Percentiles rank a stretch among this genome's conserved stretches.
Conservation (phyloP, 2,888 invertebrate genomes). For the Stomorhina lunata region DNA sequence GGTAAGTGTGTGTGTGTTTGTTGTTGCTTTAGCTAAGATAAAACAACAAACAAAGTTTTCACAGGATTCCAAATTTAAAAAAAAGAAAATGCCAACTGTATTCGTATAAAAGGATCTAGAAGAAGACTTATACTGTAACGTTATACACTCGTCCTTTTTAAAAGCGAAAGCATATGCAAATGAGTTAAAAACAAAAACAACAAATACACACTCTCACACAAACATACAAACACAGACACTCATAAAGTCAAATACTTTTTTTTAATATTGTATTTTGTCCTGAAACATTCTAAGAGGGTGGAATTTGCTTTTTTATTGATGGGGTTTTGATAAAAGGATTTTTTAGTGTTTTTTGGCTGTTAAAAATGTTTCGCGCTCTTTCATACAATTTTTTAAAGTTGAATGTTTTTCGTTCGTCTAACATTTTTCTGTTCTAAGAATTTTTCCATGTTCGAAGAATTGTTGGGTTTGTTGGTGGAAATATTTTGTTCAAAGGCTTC, state of each 20-base stretch:
- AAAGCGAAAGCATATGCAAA: slow-evolving; percentile 67
- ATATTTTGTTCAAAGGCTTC: slow-evolving; percentile 12
- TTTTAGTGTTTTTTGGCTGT: slow-evolving; percentile 47
- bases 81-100: not conserved
- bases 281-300: slow-evolving; percentile 36
- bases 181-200: slow-evolving; percentile 56
- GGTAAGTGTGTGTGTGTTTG: not conserved
- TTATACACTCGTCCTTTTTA: slow-evolving; percentile 36
- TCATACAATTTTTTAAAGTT: slow-evolving; percentile 70
- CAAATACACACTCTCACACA: too few relatives aligned
- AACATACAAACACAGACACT: slow-evolving; percentile 36
- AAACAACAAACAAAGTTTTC: slow-evolving; percentile 51
- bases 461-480: slow-evolving; percentile 44
- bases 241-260: slow-evolving; percentile 51
- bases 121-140: slow-evolving; percentile 27
- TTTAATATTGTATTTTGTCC: not conserved
- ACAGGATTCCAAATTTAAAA: too few relatives aligned
- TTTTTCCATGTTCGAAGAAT: slow-evolving; percentile 47
- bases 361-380: slow-evolving; percentile 36
- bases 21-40: slow-evolving; percentile 26
- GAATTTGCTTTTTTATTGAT: slow-evolving; percentile 14
- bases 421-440: slow-evolving; percentile 12
- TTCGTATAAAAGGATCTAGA: not conserved
- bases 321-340: slow-evolving; percentile 64
- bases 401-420: slow-evolving; percentile 14